These are phyloP conservation scores for Cremastinae sp. DNA, from an alignment of 2,888 invertebrate genomes.

Conservation along the genomic window DNA sequence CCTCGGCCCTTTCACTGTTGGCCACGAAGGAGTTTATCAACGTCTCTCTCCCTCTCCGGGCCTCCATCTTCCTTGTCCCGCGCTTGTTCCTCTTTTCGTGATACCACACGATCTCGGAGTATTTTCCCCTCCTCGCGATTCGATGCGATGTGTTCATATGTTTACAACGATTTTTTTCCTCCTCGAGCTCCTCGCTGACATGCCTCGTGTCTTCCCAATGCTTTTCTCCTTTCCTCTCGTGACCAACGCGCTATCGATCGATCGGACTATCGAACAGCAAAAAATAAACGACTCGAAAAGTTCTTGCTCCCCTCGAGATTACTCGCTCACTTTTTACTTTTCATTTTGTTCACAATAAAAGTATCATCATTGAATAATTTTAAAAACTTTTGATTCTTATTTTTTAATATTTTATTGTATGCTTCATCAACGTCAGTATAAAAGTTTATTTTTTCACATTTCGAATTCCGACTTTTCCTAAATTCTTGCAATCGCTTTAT, in stretches of 20 bases:
- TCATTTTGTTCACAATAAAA: too few relatives aligned
- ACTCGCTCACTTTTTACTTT: too few relatives aligned
- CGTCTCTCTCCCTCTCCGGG: conserved; percentile 30
- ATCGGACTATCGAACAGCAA: conserved; percentile 1
- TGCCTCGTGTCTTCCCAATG: conserved; percentile 17
- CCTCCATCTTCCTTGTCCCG: conserved; percentile 40
- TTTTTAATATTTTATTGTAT: too few relatives aligned
- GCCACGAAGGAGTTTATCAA: conserved; percentile 52
- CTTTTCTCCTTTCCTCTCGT: conserved; percentile 9
- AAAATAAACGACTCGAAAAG: conserved; percentile 24
- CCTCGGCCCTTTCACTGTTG: conserved; percentile 27
- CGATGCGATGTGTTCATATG: conserved; percentile 45
- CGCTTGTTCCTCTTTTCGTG: conserved; percentile 23
- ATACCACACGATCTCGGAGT: conserved; percentile 31
- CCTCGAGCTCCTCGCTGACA: background rate
- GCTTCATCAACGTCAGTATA: too few relatives aligned
- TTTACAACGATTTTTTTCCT: conserved; percentile 41
- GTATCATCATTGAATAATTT: too few relatives aligned
- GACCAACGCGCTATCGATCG: conserved; percentile 44
- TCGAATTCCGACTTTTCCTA: too few relatives aligned
- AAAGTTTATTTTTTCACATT: too few relatives aligned
- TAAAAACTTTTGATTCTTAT: too few relatives aligned
- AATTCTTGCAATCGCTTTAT: too few relatives aligned
- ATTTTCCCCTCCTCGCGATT: conserved; percentile 18
- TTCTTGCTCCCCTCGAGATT: background rate